Base-by-base conservation (phyloP, 2,113 vertebrate species). In the Pterocles gutturalis region DNA sequence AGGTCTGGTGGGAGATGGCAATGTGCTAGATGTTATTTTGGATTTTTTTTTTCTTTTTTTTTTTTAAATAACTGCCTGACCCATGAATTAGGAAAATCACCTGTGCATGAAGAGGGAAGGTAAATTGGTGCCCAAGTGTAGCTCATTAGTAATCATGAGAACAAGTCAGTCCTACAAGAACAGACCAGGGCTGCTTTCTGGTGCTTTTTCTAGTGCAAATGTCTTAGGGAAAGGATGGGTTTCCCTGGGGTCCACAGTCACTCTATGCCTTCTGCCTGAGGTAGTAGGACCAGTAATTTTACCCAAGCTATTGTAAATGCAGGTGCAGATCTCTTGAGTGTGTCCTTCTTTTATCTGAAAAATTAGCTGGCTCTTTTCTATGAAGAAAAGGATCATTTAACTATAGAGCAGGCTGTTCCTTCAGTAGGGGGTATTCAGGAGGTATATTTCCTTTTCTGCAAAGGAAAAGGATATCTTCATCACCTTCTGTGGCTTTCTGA, bases 271-370 rank as follows among this genome's bases (percentile, higher is more conserved):
- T 19, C 70, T 86, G 66, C 36, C 22, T n/a, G 65, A 90, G 61
- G 70, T 12, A 73, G 71, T 10, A 90, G 82, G 87, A 70, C 38
- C 46, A 53, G 48, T 22, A 24, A 55, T 87, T 93, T 21, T 17
- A 64, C 38, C 69, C 60, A n/a, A n/a, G 20, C 67, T 66, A 82
- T 75, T 95, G 90, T 70, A 66, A 67, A 60, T n/a, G 72, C 91
- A 95, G 89, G 71, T 95, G 91, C 82, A 73, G 77, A 51, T 78
- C 82, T 62, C 58, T 5, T 55, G 60, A 73, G 57, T 8, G 19
- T 77, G 62, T 83, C 87, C 48, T 75, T 95, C 83, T 95, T 83
- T 86, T 28, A 75, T 94, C 54, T 86, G 89, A 90, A 82, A 77
- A 73, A 95, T 81, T 46, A 79, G 61, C 89, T 84, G 18, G 31